Conservation (phyloP, 2,888 invertebrate genomes). For the Eremobia ochroleuca region DNA sequence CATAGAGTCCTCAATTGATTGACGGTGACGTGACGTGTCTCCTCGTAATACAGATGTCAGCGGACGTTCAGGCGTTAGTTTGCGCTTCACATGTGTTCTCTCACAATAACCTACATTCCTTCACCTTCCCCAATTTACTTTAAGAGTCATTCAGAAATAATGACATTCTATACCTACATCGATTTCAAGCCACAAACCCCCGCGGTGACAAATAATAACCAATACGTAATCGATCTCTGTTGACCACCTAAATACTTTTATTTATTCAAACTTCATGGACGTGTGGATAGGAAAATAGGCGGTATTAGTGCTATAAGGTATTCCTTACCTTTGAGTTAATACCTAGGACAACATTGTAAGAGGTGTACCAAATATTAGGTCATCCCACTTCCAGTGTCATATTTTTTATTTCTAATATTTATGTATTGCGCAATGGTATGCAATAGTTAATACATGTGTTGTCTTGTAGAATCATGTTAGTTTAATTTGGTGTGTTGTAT, state of each 20-base stretch:
- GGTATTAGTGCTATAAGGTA: no score
- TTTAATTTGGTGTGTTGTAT: no score
- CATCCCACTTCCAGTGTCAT: no score
- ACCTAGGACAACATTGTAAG: not conserved
- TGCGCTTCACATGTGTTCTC: slow-evolving; percentile 85
- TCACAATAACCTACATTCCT: slow-evolving; percentile 75
- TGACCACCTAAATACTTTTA: not conserved
- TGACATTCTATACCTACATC: not conserved
- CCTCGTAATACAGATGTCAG: slow-evolving; percentile 84
- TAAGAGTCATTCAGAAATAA: slow-evolving; percentile 26
- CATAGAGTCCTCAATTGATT: slow-evolving; percentile 74
- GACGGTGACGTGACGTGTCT: slow-evolving; percentile 52
- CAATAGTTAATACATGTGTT: no score
- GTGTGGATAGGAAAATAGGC: not conserved
- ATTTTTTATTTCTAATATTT: no score
- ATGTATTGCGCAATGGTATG: no score
- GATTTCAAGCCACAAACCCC: slow-evolving; percentile 1
- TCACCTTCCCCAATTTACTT: slow-evolving; percentile 44
- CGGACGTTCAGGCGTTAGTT: slow-evolving; percentile 75
- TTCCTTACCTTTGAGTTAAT: no score
- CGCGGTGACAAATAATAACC: not conserved
- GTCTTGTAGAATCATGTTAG: no score
- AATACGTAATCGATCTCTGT: not conserved
- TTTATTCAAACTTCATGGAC: not conserved
- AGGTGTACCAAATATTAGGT: not conserved